Evolutionary conservation across 2,797 vertebrate genomes (phyloP).

Genomic region (Cossypha caffra): DNA sequence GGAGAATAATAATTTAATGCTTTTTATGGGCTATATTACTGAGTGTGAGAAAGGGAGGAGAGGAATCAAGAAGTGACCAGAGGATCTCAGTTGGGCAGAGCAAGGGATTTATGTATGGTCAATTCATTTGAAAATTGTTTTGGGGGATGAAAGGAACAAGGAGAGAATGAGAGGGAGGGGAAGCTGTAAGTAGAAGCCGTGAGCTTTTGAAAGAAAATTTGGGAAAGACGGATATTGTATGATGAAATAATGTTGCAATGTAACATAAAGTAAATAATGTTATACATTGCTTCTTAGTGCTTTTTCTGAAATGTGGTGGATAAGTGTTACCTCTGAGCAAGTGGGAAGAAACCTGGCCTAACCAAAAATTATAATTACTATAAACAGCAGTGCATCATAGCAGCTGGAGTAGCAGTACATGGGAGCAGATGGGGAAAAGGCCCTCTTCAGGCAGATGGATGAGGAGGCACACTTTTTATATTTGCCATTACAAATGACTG

Average conservation of each 20-base stretch:
- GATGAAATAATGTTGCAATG: neutral
- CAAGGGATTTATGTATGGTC: neutral
- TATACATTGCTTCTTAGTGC: neutral
- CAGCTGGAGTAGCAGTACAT: neutral
- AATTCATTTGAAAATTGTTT: neutral
- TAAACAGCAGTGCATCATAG: neutral
- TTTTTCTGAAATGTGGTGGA: neutral
- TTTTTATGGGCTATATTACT: neutral
- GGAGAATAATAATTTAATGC: neutral
- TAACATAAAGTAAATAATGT: neutral
- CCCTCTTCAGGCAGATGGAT: neutral
- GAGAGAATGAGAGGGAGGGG: neutral
- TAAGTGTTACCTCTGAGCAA: neutral
- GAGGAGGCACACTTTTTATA: neutral
- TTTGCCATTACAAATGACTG: neutral
- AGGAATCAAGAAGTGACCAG: neutral
- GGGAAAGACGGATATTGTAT: neutral
- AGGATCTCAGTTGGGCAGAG: neutral
- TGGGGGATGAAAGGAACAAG: neutral
- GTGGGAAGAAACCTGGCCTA: neutral
- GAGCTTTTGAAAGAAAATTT: neutral
- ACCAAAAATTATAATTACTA: neutral
- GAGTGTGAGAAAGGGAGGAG: neutral
- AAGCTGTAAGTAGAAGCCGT: neutral
- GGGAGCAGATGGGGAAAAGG: neutral